phyloP scores from a whole-genome alignment of 2,888 invertebrate genomes.

The Mystacides longicornis region DNA sequence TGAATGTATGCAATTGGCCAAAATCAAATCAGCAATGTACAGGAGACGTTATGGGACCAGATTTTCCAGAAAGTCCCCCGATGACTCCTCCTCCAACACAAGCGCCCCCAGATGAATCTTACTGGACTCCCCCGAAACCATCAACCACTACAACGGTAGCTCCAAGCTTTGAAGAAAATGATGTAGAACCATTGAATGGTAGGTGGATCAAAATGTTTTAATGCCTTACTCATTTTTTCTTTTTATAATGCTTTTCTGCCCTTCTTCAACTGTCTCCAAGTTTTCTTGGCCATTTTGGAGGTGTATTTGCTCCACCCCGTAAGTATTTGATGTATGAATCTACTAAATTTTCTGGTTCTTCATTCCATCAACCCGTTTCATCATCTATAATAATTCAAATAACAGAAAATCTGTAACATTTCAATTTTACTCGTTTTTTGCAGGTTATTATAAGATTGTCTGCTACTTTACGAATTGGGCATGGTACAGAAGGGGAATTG shows the following conservation, averaged over 20 bases:
- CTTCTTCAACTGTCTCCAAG: no score
- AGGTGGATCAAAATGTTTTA: no score
- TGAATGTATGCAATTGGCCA: conserved; percentile 69
- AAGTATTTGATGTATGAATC: no score
- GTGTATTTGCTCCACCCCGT: no score
- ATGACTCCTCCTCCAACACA: conserved; percentile 2
- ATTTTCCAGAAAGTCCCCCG: background rate
- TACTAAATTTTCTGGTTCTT: no score
- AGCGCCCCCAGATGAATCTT: conserved; percentile 7
- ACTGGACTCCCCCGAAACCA: conserved; percentile 8
- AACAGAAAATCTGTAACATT: no score
- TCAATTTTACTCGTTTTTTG: no score
- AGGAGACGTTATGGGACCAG: conserved; percentile 4
- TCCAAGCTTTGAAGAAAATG: conserved; percentile 29
- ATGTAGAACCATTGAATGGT: conserved; percentile 13
- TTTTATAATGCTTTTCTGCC: no score
- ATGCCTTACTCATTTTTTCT: no score
- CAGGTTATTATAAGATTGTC: conserved; percentile 71
- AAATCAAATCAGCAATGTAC: conserved; percentile 50
- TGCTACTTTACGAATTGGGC: conserved; percentile 95
- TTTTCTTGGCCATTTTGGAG: no score
- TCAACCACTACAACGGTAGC: conserved; percentile 30
- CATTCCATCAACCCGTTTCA: no score
- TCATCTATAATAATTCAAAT: no score
- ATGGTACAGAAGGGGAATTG: conserved; percentile 77